These are phyloP conservation scores for human (Homo sapiens) DNA, from an alignment of 2,113 vertebrate species.

Conservation along the genomic window GRCh38 chr6:168863501-168864000, in stretches of 20 bases:
- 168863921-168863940: accelerated
- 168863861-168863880: accelerated
- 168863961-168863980: accelerated
- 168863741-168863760: accelerated
- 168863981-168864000: no score
- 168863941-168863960: accelerated
- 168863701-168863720: neutral
- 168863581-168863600: neutral
- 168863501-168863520: neutral
- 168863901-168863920: accelerated
- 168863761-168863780: neutral
- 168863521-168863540: no score
- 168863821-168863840: no score
- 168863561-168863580: neutral
- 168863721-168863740: neutral
- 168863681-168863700: neutral
- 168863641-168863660: neutral
- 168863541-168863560: no score
- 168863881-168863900: accelerated
- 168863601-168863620: neutral
- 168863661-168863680: neutral
- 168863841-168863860: accelerated
- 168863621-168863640: neutral
- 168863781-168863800: neutral
- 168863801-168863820: no score